A percentile compares a stretch with the other conserved stretches of the same genome.
Conservation (phyloP, 2,888 invertebrate genomes). For the Tetheella fluctuosa region DNA sequence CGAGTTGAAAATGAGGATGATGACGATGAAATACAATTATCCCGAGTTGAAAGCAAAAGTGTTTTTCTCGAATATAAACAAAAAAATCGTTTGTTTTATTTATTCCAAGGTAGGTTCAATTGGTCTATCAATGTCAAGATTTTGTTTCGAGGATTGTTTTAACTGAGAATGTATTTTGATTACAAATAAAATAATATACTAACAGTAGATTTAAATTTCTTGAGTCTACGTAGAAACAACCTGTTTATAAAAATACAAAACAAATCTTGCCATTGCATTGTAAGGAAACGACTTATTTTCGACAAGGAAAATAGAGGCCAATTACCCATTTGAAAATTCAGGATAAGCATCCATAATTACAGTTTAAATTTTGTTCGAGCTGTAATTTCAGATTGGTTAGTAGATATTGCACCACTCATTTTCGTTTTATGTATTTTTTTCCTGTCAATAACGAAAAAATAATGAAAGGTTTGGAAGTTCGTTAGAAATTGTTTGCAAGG, state of each 20-base stretch:
- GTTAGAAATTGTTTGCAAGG: no score
- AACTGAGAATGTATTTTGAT: no score
- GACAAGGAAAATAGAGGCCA: conserved; percentile 40
- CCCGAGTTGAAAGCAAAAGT: no score
- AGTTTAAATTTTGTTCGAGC: conserved; percentile 44
- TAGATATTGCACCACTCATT: conserved; percentile 31
- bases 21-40: no score
- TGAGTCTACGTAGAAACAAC: not conserved
- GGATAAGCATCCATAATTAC: conserved; percentile 51
- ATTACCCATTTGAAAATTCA: conserved; percentile 49
- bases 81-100: no score
- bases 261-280: conserved; percentile 32
- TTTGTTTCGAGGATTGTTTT: no score
- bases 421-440: conserved; percentile 15
- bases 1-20: no score
- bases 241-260: conserved; percentile 16
- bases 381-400: conserved; percentile 44
- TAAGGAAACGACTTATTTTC: conserved; percentile 49
- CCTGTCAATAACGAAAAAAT: not conserved
- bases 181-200: no score
- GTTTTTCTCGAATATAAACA: no score
- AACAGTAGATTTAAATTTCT: no score
- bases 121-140: no score
- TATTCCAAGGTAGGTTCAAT: no score
- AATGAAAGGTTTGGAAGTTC: not conserved